Evolutionary conservation across 92 coral and sea anemone genomes (phyloP), one percentile per base, ranked within the genome.

Genomic region (Galaxea fascicularis): DNA sequence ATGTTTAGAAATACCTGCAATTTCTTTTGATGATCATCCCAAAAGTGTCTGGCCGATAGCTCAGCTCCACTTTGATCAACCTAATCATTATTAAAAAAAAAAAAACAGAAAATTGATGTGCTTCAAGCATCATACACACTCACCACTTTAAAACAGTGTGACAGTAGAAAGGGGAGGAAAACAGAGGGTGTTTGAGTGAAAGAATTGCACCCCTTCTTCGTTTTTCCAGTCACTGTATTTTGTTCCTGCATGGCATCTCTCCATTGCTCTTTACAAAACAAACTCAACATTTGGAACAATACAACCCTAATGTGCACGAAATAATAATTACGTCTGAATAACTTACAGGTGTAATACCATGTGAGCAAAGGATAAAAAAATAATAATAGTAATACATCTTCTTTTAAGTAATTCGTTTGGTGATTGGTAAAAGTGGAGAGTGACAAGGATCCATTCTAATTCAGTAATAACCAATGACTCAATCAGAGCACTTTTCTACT

Each of bases 21-120:
- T 67, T 26, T 76, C 17, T 0, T 66, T 20, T 66, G 29, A 26
- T 54, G 86, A 25, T 44, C n/a, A 26, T 82, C 77, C 78, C 86
- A 71, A 20, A 64, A 6, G 28, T 8, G 29, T 10, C 47, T 28
- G 10, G 27, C 45, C 9, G 52, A 27, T n/a, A 49, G 7, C 35
- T 66, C 64, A 10, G 8, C 62, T 2, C 10, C 44, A 44, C 21
- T 63, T 67, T 28, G 66, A n/a, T 51, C 75, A n/a, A 27, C 65
- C 76, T 66, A 35, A 13, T 8, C 8, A 20, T 56, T 6, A 20
- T n/a, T 10, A 62, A 26, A 25, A n/a, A 29, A 0, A 17, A 7
- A 71, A 22, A 22, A 20, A 12, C 58, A 22, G n/a, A 44, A 13
- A 26, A 45, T 44, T 12, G 20, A 35, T 13, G 35, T 8, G 24